Evolutionary conservation across 2,113 vertebrate genomes (phyloP), one percentile per base, ranked within the genome.

Genomic region (Gila orcuttii): DNA sequence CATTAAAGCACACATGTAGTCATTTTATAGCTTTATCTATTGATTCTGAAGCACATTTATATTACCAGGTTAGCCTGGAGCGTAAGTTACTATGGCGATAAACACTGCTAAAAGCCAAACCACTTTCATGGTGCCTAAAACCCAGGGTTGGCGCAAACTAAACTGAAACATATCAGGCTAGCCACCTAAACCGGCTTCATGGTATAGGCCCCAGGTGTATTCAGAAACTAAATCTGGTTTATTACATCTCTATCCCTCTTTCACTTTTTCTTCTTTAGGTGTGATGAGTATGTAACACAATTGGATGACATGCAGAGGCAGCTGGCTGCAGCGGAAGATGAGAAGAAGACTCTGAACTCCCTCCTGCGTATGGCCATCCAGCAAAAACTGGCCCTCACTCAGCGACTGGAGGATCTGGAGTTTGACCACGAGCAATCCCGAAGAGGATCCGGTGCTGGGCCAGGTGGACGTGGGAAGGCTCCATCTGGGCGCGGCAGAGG

Each of bases 401-500:
- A 95, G 89, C 92, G 94, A 10, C 88, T 95, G 17, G 94, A 95
- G 90, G 94, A 95, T 86, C 86, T 95, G 87, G 94, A 95, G 93
- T 95, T 95, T 50, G 97, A 99, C 91, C 96, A 98, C 0, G 97
- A 99, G 93, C 98, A 99, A 94, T 94, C 95, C 55, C 96, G 96
- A 83, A 95, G 97, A 90, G 96, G 92, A 69, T 82, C 79, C 87
- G 96, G 93, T 69, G 94, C 75, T 1, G 85, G 39, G 19, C 19
- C 84, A 6, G 89, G 52, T n/a, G 84, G 90, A n/a, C 93, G 92
- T 62, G 79, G 94, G 91, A 99, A 97, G 91, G 90, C 95, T 1
- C 28, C 94, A 68, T 91, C 95, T 11, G 19, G 83, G 86, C 97
- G 97, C 92, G 93, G 94, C 94, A 98, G 96, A 90, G 94, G 95